These are phyloP conservation scores for Nothocercus nigrocapillus DNA, from an alignment of 2,113 vertebrate species.

Conservation along the genomic window DNA sequence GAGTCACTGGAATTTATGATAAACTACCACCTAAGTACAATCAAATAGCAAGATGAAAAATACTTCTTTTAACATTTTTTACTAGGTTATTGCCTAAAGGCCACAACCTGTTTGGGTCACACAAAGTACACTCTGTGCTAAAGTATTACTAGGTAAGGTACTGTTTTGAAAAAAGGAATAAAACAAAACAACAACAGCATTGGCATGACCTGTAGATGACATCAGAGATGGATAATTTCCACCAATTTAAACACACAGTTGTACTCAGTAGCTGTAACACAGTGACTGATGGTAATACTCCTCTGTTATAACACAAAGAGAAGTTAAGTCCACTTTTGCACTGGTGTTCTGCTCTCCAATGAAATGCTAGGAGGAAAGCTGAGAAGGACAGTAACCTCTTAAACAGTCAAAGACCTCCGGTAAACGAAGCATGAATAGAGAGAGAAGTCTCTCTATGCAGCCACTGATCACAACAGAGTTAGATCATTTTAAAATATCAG, in stretches of 20 bases:
- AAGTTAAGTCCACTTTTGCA: not conserved
- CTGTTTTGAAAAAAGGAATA: not conserved
- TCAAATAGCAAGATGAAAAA: not conserved
- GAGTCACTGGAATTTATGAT: not conserved
- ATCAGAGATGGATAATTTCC: not conserved
- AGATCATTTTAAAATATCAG: not conserved
- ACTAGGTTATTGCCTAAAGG: not conserved
- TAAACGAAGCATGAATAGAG: not conserved
- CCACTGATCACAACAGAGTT: not conserved
- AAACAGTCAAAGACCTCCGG: not conserved
- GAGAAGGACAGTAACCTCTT: not conserved
- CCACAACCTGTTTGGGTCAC: not conserved
- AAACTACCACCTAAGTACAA: not conserved
- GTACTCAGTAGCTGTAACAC: not conserved
- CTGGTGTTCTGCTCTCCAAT: not conserved
- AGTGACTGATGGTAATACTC: not conserved
- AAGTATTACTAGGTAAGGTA: not conserved
- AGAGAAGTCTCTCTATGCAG: not conserved
- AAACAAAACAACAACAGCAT: not conserved
- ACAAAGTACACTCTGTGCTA: rapidly evolving
- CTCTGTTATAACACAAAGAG: not conserved
- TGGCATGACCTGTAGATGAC: not conserved
- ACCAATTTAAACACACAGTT: not conserved
- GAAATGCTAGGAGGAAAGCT: not conserved
- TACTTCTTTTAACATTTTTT: not conserved